These are phyloP conservation scores for Notocelia uddmanniana DNA, from an alignment of 2,888 invertebrate species.

Conservation along the genomic window DNA sequence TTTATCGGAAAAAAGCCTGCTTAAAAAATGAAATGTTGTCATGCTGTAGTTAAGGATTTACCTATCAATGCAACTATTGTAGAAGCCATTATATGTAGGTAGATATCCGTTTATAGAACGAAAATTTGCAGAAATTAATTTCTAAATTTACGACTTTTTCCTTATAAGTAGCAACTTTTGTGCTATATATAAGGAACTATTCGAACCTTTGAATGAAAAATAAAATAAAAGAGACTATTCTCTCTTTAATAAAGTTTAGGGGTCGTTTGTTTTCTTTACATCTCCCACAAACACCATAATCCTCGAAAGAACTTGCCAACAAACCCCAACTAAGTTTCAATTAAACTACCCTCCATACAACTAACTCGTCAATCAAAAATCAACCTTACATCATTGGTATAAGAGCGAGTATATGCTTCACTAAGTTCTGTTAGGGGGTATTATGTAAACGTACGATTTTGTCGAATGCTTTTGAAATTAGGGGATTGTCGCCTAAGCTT, in stretches of 20 bases:
- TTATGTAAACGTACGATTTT: slow-evolving; percentile 35
- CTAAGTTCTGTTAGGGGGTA: background rate
- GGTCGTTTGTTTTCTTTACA: slow-evolving; percentile 30
- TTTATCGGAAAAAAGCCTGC: no score
- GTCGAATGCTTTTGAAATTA: slow-evolving; percentile 43
- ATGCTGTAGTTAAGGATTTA: no score
- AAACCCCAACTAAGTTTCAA: slow-evolving; percentile 79
- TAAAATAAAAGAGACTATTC: background rate
- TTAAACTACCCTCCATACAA: slow-evolving; percentile 67
- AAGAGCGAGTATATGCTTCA: background rate
- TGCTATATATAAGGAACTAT: no score
- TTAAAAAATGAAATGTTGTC: no score
- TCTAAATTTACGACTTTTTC: no score
- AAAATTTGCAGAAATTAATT: no score
- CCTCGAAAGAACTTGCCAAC: slow-evolving; percentile 80
- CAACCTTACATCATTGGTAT: background rate
- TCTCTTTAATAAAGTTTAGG: background rate
- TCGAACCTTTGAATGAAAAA: no score
- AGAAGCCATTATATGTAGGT: no score
- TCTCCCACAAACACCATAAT: slow-evolving; percentile 64
- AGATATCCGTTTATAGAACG: no score
- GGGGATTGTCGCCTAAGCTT: slow-evolving; percentile 41
- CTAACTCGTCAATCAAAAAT: background rate
- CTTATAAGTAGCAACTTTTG: no score
- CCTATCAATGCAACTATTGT: no score